Evolutionary conservation across 2,888 invertebrate species (phyloP).

Genomic region (Argyresthia goedartella): DNA sequence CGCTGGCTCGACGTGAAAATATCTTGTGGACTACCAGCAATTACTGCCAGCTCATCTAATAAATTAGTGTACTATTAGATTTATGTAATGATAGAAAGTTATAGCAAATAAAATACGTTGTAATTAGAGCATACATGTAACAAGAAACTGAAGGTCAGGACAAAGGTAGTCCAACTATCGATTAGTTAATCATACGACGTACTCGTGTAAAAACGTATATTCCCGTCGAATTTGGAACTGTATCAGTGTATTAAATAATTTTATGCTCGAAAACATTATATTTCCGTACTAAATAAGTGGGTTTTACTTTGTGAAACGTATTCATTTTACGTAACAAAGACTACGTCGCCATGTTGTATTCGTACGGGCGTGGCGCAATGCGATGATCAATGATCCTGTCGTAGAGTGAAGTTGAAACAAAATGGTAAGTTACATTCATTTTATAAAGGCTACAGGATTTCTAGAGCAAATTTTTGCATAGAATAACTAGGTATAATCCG

Average conservation of each 20-base stretch:
- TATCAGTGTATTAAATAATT: background rate
- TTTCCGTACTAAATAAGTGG: background rate
- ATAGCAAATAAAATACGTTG: too few relatives aligned
- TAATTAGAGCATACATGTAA: too few relatives aligned
- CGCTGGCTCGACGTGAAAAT: too few relatives aligned
- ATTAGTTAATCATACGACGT: background rate
- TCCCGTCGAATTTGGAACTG: background rate
- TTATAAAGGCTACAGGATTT: too few relatives aligned
- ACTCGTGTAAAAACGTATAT: background rate
- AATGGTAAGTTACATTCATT: constrained; percentile 44
- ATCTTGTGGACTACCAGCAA: background rate
- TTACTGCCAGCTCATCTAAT: background rate
- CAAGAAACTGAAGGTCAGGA: too few relatives aligned
- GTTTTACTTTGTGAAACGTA: background rate
- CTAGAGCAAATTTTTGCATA: too few relatives aligned
- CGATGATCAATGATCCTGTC: too few relatives aligned
- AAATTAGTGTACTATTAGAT: background rate
- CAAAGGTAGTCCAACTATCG: background rate
- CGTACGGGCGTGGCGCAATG: constrained; percentile 36
- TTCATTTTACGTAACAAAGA: background rate
- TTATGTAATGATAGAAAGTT: too few relatives aligned
- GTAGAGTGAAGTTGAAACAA: constrained; percentile 11
- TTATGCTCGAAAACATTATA: background rate
- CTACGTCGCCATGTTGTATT: constrained; percentile 51
- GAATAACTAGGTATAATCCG: too few relatives aligned